Conservation (phyloP, 1,140 invertebrate genomes). For the Apolygus lucorum region DNA sequence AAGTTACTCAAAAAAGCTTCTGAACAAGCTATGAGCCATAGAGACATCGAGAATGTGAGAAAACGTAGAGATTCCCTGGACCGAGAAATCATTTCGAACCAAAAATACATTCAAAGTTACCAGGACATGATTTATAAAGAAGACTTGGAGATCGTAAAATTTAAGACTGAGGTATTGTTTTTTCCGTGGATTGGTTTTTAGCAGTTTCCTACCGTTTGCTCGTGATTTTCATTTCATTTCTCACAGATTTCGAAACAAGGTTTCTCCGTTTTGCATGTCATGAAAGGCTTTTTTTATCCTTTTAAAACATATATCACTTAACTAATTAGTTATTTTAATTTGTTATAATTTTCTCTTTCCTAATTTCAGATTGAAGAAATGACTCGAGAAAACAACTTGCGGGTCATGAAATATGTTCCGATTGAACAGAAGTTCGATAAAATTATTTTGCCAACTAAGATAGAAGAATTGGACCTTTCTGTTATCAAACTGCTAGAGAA, state of each 20-base stretch:
- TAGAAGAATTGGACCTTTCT: not conserved
- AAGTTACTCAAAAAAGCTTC: not conserved
- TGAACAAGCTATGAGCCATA: not conserved
- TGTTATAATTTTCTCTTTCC: not conserved
- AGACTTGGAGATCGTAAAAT: not conserved
- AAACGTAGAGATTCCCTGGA: not conserved
- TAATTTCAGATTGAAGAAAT: conserved; percentile 4
- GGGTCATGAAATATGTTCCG: not conserved
- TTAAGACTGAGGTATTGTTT: not conserved
- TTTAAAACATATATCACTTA: too few species aligned
- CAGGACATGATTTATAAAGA: not conserved
- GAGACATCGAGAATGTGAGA: not conserved
- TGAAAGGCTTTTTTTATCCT: too few species aligned
- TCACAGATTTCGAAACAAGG: too few species aligned
- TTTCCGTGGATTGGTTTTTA: too few species aligned
- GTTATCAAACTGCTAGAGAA: too few species aligned
- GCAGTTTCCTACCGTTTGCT: too few species aligned
- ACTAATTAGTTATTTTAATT: not conserved
- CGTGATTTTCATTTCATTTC: too few species aligned
- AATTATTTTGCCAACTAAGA: not conserved
- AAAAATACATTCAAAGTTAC: conserved; percentile 1
- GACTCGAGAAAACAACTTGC: not conserved
- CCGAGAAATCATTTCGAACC: not conserved
- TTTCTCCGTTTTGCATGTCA: too few species aligned
- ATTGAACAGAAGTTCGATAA: not conserved